Percentiles rank a stretch among this genome's conserved stretches.
phyloP scores from a whole-genome alignment of 2,888 invertebrate genomes.

The Exephanes ischioxanthus region DNA sequence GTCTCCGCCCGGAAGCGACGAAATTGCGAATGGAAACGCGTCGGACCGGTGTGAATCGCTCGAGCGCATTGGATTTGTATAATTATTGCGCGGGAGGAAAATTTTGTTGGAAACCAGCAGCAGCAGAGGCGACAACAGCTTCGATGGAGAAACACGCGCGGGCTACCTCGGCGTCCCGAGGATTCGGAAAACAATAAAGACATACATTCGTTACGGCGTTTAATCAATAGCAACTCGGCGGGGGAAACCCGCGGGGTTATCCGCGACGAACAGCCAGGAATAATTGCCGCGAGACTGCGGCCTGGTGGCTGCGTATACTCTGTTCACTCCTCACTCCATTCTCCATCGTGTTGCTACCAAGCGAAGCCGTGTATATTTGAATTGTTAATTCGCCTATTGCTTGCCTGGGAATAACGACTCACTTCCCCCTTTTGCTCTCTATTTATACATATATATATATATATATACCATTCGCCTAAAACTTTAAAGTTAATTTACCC shows the following conservation, averaged over 20 bases:
- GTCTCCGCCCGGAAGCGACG: background rate
- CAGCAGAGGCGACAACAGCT: background rate
- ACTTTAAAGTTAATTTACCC: slow-evolving; percentile 29
- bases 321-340: slow-evolving; percentile 24
- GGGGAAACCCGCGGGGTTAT: slow-evolving; percentile 50
- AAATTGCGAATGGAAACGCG: background rate
- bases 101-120: slow-evolving; percentile 9
- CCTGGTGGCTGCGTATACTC: slow-evolving; percentile 41
- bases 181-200: slow-evolving; percentile 62
- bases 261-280: slow-evolving; percentile 57
- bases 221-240: slow-evolving; percentile 57
- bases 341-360: slow-evolving; percentile 20
- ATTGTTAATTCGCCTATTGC: slow-evolving; percentile 65
- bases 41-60: background rate
- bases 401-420: slow-evolving; percentile 59
- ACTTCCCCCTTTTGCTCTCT: slow-evolving; percentile 34
- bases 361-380: slow-evolving; percentile 54
- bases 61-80: background rate
- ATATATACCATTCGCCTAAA: background rate
- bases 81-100: background rate
- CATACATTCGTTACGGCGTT: slow-evolving; percentile 59
- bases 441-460: background rate
- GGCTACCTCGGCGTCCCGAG: slow-evolving; percentile 10
- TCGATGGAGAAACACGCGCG: background rate
- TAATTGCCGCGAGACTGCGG: slow-evolving; percentile 64